A percentile compares a stretch with the other conserved stretches of the same genome.
phyloP scores from a whole-genome alignment of 2,797 vertebrate genomes.

The Manis pentadactyla region DNA sequence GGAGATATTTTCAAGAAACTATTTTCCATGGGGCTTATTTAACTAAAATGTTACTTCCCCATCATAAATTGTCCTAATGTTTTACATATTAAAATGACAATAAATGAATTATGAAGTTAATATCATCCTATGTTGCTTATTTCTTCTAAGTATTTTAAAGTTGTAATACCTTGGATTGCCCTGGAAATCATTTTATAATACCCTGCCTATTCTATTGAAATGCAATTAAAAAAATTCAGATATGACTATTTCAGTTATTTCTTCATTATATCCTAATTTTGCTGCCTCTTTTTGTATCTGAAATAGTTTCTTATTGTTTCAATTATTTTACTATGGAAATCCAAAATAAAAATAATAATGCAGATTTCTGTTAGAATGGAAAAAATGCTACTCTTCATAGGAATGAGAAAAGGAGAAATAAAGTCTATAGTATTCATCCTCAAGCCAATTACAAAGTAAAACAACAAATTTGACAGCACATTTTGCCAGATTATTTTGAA shows the following conservation, averaged over 20 bases:
- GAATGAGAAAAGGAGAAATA: constrained; percentile 35
- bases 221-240: neutral
- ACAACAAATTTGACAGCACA: constrained; percentile 15
- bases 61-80: neutral
- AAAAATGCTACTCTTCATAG: neutral
- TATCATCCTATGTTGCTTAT: neutral
- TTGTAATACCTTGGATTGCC: neutral
- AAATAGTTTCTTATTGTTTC: constrained; percentile 33
- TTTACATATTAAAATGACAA: neutral
- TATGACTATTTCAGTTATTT: neutral
- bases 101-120: neutral
- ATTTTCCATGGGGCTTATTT: constrained; percentile 1
- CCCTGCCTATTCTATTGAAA: neutral
- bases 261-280: neutral
- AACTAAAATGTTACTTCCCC: neutral
- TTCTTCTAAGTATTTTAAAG: neutral
- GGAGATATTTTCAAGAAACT: neutral
- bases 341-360: constrained; percentile 41
- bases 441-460: constrained; percentile 40
- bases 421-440: neutral
- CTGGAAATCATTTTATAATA: neutral
- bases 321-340: constrained; percentile 14
- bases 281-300: neutral
- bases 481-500: constrained; percentile 45
- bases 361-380: neutral